These are phyloP conservation scores for Chloebia gouldiae DNA, from an alignment of 2,113 vertebrate species.

Conservation along the genomic window DNA sequence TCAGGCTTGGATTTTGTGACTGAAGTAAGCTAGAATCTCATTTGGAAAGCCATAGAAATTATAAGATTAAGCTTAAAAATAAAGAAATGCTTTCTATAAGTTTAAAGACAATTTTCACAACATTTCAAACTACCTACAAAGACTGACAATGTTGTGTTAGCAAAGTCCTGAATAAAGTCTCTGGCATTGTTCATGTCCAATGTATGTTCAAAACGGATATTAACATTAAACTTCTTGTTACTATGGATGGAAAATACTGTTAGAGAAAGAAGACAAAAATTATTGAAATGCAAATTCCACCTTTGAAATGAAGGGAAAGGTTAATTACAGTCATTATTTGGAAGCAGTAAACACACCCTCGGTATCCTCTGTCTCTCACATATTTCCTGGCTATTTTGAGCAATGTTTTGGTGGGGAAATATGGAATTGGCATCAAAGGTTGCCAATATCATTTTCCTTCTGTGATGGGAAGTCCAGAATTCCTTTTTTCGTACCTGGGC, in stretches of 20 bases:
- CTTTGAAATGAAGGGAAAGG: background rate
- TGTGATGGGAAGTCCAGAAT: background rate
- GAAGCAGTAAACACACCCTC: background rate
- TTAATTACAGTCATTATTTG: background rate
- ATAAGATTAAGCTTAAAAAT: background rate
- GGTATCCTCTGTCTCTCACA: accelerated
- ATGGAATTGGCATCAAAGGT: background rate
- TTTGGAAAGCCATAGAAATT: background rate
- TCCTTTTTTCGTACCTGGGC: background rate
- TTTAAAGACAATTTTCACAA: background rate
- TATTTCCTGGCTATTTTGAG: background rate
- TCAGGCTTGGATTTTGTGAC: background rate
- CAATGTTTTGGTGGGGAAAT: background rate
- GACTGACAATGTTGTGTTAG: background rate
- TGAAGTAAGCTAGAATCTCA: background rate
- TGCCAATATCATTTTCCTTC: background rate
- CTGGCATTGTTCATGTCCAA: background rate
- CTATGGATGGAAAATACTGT: background rate
- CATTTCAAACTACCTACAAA: background rate
- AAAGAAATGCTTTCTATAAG: background rate
- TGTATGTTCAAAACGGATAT: background rate
- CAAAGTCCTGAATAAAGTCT: background rate
- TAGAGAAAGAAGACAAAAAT: background rate
- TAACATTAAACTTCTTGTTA: background rate
- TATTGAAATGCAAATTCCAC: background rate